Base-by-base conservation (phyloP, 2,888 invertebrate genomes). In the Polymixis lichenea region DNA sequence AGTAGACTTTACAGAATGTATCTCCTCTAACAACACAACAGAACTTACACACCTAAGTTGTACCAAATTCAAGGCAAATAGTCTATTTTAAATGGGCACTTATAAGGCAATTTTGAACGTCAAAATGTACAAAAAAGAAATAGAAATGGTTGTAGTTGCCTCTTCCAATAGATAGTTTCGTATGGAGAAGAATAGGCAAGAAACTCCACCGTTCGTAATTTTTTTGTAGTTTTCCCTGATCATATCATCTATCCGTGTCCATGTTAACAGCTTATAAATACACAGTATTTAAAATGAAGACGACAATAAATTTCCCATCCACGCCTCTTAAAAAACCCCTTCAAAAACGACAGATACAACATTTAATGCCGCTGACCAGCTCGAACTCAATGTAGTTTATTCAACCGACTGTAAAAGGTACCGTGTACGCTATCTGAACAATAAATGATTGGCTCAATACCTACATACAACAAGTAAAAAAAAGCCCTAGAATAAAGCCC, bases 401-500 rank as follows among this genome's bases (percentile, higher is more conserved):
- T 82, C 65, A 79, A 72, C 82, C 72, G 32, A 11, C 32, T 32
- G 13, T 43, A 78, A 70, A 78, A 62, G 65, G 49, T 13, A 53
- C 67, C 46, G 51, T 51, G 25, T 64, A 28, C 78, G 19, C 49
- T 61, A n/a, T 72, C 17, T 3, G 61, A 64, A 71, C 80, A 83
- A 83, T 80, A 55, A 74, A 61, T 64, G 62, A 72, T 70, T 49
- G 64, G 13, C 61, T 25, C n/a, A 46, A 71, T 66, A 62, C 38
- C 1, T n/a, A n/a, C n/a, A n/a, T 32, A 74, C 55, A 75, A 75
- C 56, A 77, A 83, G 69, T 66, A 84, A 77, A 67, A 84, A 84
- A 83, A 83, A 75, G 13, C 22, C 17, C 4, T 69, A 38, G 22
- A 66, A 77, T 77, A 60, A 77, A 62, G 25, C 22, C 8, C 19